Evolutionary conservation across 2,113 vertebrate genomes (phyloP), one percentile per base, ranked within the genome.

Genomic region (Piaya cayana): DNA sequence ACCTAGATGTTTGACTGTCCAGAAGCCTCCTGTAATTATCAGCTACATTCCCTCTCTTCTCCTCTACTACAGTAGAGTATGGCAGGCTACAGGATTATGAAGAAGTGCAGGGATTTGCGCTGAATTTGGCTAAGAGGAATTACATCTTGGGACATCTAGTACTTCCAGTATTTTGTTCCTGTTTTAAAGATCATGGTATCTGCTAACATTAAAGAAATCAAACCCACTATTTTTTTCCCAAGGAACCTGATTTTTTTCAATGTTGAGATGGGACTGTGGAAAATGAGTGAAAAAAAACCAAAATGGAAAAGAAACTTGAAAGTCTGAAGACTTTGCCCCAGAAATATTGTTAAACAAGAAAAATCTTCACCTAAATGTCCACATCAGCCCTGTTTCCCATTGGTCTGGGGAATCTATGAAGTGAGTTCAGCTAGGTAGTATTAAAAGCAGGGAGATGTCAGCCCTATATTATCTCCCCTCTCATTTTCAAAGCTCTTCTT

Each of bases 241-340:
- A 9, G 2, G 19, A 77, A 77, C 36, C 2, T 9, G 2, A 0
- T 15, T 88, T 62, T 8, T 53, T 69, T 58, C 26, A 47, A 36
- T 45, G 9, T 36, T 5, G 4, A 80, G 27, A 52, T 43, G 5
- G 7, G 11, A 60, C 2, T 9, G 16, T n/a, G 8, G 39, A 86
- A 90, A 75, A 60, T 8, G 2, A 58, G 3, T 21, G 9, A 27
- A 34, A 23, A 43, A 39, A 53, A 34, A 1, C 25, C 32, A n/a
- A 39, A 1, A 6, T 11, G 0, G 5, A 3, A 8, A 58, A 22
- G 42, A 42, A 18, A 3, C 0, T 1, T 36, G 22, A 27, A 27
- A 27, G 5, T 30, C 11, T 55, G 34, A 85, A 59, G 12, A 23
- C 8, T 71, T 90, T 63, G 4, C 10, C 16, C 16, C 8, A 74